phyloP scores from a whole-genome alignment of 2,113 vertebrate species.

The Gymnorhina tibicen region DNA sequence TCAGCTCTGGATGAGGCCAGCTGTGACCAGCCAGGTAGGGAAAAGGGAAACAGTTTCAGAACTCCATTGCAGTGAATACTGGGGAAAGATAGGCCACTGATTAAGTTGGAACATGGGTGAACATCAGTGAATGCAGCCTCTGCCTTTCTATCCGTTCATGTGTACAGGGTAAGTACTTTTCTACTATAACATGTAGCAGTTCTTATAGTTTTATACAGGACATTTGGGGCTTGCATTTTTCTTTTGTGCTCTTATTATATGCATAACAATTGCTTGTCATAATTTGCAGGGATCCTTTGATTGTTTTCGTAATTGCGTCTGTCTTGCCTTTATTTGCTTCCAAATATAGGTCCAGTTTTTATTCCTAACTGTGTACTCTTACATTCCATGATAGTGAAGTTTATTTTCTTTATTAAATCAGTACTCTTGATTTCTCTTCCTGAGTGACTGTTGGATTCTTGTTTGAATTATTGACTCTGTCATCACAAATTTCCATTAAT shows the following conservation, averaged over 20 bases:
- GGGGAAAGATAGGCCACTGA: neutral
- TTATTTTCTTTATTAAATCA: neutral
- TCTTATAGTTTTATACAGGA: neutral
- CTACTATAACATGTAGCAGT: neutral
- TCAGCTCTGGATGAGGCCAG: neutral
- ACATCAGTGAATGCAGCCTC: neutral
- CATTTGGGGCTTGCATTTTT: neutral
- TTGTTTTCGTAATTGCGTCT: neutral
- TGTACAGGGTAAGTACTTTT: neutral
- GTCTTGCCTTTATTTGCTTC: neutral
- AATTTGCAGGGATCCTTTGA: neutral
- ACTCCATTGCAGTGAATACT: neutral
- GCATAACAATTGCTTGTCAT: neutral
- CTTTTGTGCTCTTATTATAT: rapidly evolving
- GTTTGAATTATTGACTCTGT: neutral
- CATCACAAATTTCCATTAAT: neutral
- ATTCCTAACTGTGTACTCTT: neutral
- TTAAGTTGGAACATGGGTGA: neutral
- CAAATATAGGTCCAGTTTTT: neutral
- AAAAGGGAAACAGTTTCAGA: neutral
- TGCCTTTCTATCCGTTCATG: neutral
- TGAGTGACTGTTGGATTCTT: neutral
- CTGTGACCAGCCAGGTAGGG: neutral
- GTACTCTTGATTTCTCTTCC: neutral
- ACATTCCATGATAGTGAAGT: rapidly evolving